Base-by-base conservation (phyloP, 2,113 vertebrate species). In the Saimiri boliviensis region DNA sequence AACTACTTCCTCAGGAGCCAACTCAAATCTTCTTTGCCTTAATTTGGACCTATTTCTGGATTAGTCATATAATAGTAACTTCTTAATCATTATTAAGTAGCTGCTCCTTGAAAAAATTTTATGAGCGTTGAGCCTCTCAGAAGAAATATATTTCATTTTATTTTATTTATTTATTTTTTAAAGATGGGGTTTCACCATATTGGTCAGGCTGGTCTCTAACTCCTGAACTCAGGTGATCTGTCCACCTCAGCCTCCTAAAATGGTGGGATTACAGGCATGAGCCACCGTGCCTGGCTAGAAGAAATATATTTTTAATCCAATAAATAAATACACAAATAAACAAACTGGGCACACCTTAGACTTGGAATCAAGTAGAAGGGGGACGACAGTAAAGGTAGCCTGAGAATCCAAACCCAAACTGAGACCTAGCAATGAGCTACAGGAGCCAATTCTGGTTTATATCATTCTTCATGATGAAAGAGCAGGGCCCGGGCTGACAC, bases 51-150 rank as follows among this genome's bases (percentile, higher is more conserved):
- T 47, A 56, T 92, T 93, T 89, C 84, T 73, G 89, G 54, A 70
- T 96, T 81, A 91, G 35, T 88, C 83, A 91, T 81, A 58, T 77
- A 12, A 16, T 49, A 37, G 91, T 86, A 86, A 68, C 11, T 93
- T 70, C 79, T 40, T 89, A 21, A 86, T 93, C 52, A 91, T 74
- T 96, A 79, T 49, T 81, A 92, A 83, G 52, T 92, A 87, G 25
- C 23, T 68, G 76, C 27, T 68, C 35, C 56, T 94, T 93, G 40
- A 90, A 83, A 27, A 30, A 42, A 47, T 68, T 54, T 89, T 60
- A 74, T 73, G 54, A 92, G n/a, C 70, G 90, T 86, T 92, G 42
- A 94, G 60, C 10, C 47, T 84, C 52, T 94, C 52, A 90, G 60
- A 92, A 60, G 47, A 77, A 94, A 74, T 40, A 66, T 79, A 76